Conservation (phyloP, 2,888 invertebrate genomes). For the Pachymerium ferrugineum region DNA sequence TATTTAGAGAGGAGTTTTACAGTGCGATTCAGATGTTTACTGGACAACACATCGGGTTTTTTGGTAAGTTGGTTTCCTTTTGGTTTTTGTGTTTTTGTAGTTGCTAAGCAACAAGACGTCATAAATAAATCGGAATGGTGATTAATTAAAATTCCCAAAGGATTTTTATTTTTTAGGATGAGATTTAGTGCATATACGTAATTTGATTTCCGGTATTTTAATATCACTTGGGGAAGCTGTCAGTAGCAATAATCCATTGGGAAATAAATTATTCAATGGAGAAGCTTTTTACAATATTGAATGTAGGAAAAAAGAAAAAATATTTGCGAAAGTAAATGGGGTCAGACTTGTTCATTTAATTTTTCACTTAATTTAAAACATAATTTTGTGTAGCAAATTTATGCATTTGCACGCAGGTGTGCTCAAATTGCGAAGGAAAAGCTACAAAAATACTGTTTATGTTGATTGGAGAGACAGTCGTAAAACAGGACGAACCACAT, state of each 20-base stretch:
- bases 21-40: slow-evolving; percentile 94
- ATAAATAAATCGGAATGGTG: slow-evolving; percentile 30
- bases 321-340: neutral
- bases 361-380: slow-evolving; percentile 17
- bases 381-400: neutral
- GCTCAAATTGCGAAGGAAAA: slow-evolving; percentile 13
- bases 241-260: slow-evolving; percentile 25
- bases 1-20: slow-evolving; percentile 94
- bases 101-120: slow-evolving; percentile 28
- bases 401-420: slow-evolving; percentile 22
- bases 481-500: slow-evolving; percentile 1
- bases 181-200: neutral
- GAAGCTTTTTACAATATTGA: slow-evolving; percentile 24
- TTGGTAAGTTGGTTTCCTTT: slow-evolving; percentile 64
- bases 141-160: slow-evolving; percentile 20
- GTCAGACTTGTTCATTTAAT: neutral
- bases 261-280: slow-evolving; percentile 22
- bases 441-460: slow-evolving; percentile 17
- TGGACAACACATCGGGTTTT: slow-evolving; percentile 99
- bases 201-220: slow-evolving; percentile 23
- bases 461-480: slow-evolving; percentile 24
- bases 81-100: neutral
- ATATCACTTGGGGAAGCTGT: slow-evolving; percentile 15
- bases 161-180: neutral
- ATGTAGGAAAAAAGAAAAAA: neutral